Percentiles rank a stretch among this genome's conserved stretches.
Evolutionary conservation across 2,113 vertebrate species (phyloP).

Genomic region (Capra hircus): DNA sequence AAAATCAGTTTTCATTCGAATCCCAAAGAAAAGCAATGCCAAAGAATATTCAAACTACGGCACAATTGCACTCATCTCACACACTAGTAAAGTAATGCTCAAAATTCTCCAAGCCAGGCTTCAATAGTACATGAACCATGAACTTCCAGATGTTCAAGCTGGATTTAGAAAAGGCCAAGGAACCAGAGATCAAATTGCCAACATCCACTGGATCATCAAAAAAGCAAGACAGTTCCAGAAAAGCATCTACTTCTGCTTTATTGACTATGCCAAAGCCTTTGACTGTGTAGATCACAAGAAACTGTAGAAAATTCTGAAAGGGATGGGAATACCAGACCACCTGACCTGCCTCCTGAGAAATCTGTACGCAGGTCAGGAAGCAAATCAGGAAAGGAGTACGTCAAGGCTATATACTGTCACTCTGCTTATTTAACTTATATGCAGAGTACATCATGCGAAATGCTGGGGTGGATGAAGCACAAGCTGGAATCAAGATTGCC

Average conservation of each 20-base stretch:
- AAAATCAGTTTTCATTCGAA: background rate
- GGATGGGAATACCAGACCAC: background rate
- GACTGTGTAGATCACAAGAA: background rate
- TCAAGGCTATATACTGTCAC: background rate
- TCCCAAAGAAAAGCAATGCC: background rate
- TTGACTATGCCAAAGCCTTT: background rate
- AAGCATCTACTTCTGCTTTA: background rate
- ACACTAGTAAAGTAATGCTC: background rate
- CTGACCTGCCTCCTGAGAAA: background rate
- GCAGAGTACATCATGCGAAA: background rate
- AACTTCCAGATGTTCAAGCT: background rate
- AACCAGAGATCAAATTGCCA: background rate
- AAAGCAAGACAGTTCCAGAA: background rate
- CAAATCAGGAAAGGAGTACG: background rate
- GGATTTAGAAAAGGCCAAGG: background rate
- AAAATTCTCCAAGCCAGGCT: background rate
- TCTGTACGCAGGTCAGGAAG: background rate
- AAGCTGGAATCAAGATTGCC: background rate
- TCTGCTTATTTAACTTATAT: background rate
- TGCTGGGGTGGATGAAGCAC: background rate
- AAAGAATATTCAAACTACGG: background rate
- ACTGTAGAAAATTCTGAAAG: background rate
- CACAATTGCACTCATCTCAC: background rate
- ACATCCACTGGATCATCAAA: fast-evolving
- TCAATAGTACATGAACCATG: background rate